These are phyloP conservation scores for Cottoperca gobio DNA, from an alignment of 2,797 vertebrate species.

Conservation along the genomic window DNA sequence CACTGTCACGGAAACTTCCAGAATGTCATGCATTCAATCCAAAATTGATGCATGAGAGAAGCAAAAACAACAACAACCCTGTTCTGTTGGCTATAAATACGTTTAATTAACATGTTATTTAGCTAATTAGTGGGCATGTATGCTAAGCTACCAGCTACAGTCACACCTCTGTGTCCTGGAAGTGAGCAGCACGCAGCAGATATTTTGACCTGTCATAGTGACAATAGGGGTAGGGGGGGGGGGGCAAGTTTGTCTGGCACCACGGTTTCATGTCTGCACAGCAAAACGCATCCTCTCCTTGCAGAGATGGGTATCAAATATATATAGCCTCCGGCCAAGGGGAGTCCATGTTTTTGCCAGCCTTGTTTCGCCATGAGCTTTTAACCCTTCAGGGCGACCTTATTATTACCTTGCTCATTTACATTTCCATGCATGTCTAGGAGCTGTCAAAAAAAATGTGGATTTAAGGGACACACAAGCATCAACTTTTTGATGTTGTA, in stretches of 20 bases:
- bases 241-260: constrained; percentile 69
- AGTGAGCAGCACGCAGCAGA: constrained; percentile 47
- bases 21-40: constrained; percentile 38
- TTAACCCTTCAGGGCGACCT: constrained; percentile 68
- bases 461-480: not conserved
- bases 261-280: constrained; percentile 53
- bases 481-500: constrained; percentile 55
- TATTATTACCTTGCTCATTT: constrained; percentile 40
- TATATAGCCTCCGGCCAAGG: constrained; percentile 57
- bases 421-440: constrained; percentile 17
- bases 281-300: constrained; percentile 48
- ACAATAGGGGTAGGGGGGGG: constrained; percentile 57
- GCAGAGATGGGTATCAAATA: constrained; percentile 43
- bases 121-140: not conserved
- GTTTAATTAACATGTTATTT: not conserved
- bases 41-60: no score
- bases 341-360: constrained; percentile 68
- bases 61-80: not conserved
- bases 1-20: constrained; percentile 66
- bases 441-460: constrained; percentile 27
- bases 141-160: constrained; percentile 34
- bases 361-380: constrained; percentile 22
- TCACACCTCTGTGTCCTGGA: constrained; percentile 27
- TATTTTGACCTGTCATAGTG: constrained; percentile 65
- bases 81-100: not conserved